Evolutionary conservation across 1,140 invertebrate genomes (phyloP).

Genomic region (Pinna nobilis): DNA sequence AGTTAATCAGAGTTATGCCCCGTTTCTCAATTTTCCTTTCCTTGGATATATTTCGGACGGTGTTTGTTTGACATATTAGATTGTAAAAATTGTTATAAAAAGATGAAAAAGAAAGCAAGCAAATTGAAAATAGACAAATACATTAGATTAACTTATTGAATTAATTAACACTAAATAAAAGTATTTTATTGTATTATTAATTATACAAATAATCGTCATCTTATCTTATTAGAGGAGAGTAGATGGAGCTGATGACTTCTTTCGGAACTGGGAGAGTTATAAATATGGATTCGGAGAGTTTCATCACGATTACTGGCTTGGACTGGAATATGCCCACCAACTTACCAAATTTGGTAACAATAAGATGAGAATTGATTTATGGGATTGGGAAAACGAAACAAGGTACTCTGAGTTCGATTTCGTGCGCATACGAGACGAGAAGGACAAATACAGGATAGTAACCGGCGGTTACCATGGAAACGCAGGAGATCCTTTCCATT

Average conservation of each 20-base stretch:
- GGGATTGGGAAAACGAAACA: conserved; percentile 28
- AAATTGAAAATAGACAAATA: neutral
- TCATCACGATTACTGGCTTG: conserved; percentile 76
- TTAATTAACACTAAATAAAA: neutral
- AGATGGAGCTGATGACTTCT: conserved; percentile 88
- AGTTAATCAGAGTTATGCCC: too few relatives aligned
- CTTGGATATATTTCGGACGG: too few relatives aligned
- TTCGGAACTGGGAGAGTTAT: conserved; percentile 93
- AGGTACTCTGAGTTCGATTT: conserved; percentile 30
- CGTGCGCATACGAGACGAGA: conserved; percentile 35
- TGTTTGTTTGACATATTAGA: too few relatives aligned
- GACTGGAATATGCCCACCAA: conserved; percentile 51
- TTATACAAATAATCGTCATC: too few relatives aligned
- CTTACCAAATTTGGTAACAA: conserved; percentile 46
- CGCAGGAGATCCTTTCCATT: conserved; percentile 45
- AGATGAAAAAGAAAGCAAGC: neutral
- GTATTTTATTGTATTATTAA: neutral
- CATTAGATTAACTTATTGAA: neutral
- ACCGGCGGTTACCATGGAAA: conserved; percentile 38
- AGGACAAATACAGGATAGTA: conserved; percentile 39
- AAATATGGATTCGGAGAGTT: conserved; percentile 95
- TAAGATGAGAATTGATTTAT: conserved; percentile 40
- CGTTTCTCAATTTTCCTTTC: too few relatives aligned
- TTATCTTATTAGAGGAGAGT: conserved; percentile 86
- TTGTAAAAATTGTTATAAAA: neutral